Evolutionary conservation across 2,797 vertebrate species (phyloP), one percentile per base, ranked within the genome.

Genomic region (Oryzias sinensis): DNA sequence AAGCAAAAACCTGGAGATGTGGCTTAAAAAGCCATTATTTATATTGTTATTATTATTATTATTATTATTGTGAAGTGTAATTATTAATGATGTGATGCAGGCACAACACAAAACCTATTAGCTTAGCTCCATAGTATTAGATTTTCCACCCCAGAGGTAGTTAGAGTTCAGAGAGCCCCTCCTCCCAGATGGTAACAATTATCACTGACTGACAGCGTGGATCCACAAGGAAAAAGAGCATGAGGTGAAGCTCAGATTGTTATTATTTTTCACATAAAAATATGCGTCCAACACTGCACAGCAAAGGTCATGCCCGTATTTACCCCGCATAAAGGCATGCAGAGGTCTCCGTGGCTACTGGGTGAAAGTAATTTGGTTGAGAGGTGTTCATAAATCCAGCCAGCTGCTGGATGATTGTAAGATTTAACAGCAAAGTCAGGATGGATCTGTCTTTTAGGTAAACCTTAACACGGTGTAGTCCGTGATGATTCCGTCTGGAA

Each of bases 351-450:
- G 20, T 5, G 52, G 16, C 65, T 27, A 41, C 68, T 52, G 72
- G 48, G 37, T 55, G 60, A 67, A 76, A 81, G 70, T 70, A 45
- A 83, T 82, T 74, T 59, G 56, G 65, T 58, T 67, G 68, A 83
- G 72, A 78, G 59, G 61, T 43, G 46, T 25, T 61, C 64, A 52
- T 82, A 74, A 80, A 84, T 80, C 69, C 65, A 56, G 44, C 65
- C 48, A 24, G 65, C 59, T 49, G 43, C 61, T 11, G 37, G 15
- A 58, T 65, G 54, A 76, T 73, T 69, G 60, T 53, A 47, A 48
- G 62, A 47, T 79, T 84, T 65, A 74, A 75, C 45, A 6, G 16
- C 58, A 50, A 53, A 74, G 68, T 62, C 55, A 46, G 49, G 50
- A 61, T 48, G 4, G 27, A 68, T 68, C 49, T 13, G 27, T 54